phyloP scores from a whole-genome alignment of 1,140 invertebrate species.

The Drosophila pallidifrons region DNA sequence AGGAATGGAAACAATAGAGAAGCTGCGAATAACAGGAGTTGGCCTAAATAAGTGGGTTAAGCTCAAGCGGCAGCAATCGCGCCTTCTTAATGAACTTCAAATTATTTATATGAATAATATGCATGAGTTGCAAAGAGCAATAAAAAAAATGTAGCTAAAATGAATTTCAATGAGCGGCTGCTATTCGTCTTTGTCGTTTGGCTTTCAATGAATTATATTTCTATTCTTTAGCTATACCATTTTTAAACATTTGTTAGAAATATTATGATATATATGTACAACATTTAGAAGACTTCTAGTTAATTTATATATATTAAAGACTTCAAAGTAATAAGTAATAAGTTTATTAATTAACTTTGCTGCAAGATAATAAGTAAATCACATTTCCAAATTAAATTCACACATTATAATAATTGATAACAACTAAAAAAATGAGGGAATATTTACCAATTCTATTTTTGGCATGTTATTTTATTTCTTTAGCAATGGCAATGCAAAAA shows the following conservation, averaged over 20 bases:
- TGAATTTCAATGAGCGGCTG: slow-evolving; percentile 16
- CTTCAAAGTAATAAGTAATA: background rate
- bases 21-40: background rate
- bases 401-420: background rate
- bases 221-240: background rate
- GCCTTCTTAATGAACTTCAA: slow-evolving; percentile 25
- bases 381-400: background rate
- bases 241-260: too few species aligned
- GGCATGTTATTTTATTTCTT: background rate
- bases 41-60: slow-evolving; percentile 29
- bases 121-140: background rate
- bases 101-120: slow-evolving; percentile 18
- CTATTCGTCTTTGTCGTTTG: background rate
- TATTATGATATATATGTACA: too few species aligned
- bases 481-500: slow-evolving; percentile 37
- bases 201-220: background rate
- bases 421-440: background rate
- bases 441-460: background rate
- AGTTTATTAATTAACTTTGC: background rate
- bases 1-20: background rate
- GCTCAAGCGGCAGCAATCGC: background rate
- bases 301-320: too few species aligned
- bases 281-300: too few species aligned
- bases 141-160: background rate
- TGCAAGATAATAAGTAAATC: too few species aligned